Percentiles rank a stretch among this genome's conserved stretches.
phyloP scores from a whole-genome alignment of 2,797 vertebrate genomes.

The Merluccius polli region DNA sequence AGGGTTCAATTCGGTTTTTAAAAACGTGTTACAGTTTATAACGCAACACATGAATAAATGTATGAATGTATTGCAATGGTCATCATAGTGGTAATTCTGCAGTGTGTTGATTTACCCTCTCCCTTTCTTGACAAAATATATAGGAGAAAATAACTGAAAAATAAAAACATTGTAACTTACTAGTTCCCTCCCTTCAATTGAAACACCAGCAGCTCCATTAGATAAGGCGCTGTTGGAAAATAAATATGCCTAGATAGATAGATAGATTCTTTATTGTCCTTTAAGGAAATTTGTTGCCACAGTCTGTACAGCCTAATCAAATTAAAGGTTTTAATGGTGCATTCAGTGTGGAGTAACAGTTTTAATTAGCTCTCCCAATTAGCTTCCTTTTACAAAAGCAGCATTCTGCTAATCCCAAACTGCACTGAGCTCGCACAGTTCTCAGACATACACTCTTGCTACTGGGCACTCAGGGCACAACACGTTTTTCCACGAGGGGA shows the following conservation, averaged over 20 bases:
- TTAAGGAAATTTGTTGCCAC: no score
- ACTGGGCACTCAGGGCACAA: not conserved
- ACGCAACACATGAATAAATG: not conserved
- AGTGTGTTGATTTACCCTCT: not conserved
- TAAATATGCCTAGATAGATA: slow-evolving; percentile 11
- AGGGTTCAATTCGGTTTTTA: not conserved
- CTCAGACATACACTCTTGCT: not conserved
- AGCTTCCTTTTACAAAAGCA: slow-evolving; percentile 24
- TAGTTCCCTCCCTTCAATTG: not conserved
- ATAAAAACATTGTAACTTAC: not conserved
- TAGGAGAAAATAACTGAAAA: not conserved
- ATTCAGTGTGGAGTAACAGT: slow-evolving; percentile 11
- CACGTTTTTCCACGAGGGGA: not conserved
- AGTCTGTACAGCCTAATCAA: no score
- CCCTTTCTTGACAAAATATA: not conserved
- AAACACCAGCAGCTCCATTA: not conserved
- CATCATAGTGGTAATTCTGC: not conserved
- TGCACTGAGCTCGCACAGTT: slow-evolving; percentile 15
- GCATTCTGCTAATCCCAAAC: slow-evolving; percentile 23
- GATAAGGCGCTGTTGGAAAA: slow-evolving; percentile 5
- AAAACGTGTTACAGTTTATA: not conserved
- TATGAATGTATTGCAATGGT: not conserved
- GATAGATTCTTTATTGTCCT: no score
- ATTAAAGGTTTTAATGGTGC: slow-evolving; percentile 24
- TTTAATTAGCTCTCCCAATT: slow-evolving; percentile 41